Base-by-base conservation (phyloP, 2,888 invertebrate genomes). In the Campoplex capitator region DNA sequence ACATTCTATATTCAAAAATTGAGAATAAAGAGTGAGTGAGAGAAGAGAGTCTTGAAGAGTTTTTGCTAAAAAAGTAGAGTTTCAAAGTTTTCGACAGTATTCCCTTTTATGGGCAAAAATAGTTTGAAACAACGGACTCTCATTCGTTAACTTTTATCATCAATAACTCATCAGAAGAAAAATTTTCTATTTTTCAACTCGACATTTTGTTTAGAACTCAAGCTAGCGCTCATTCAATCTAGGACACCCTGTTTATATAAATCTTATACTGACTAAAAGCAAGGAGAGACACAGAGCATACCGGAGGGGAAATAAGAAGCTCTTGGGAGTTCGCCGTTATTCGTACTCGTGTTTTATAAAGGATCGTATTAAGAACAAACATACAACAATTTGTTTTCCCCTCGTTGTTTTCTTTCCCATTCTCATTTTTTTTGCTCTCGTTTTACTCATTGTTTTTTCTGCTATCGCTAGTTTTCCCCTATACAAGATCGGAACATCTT, bases 291-390 rank as follows among this genome's bases (percentile, higher is more conserved):
- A 28, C 28, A 58, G 3, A 58, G 28, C 28, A 58, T 13, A 58
- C 28, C 58, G 58, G 11, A 28, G 58, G 28, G 18, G n/a, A 62
- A 62, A 83, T 70, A 78, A 74, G 82, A 73, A 86, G 56, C 71
- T 73, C 80, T 78, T 71, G 80, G n/a, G 58, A 23, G 67, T 32
- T 56, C 11, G 62, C 65, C 71, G 56, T 86, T 76, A 83, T 71
- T 71, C 62, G 76, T 83, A 80, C 83, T 87, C 82, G 84, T 88
- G 88, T 89, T 88, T 89, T 88, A 89, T 85, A 87, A 88, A 87
- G 84, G 71, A 35, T 80, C 85, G 83, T 74, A 88, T 90, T 90
- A 90, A 88, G 79, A 88, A 84, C 88, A 88, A 88, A 85, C 85
- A 80, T 70, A 84, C 84, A 85, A 87, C 88, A 75, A 83, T 88